Conservation (phyloP, 2,888 invertebrate genomes). For the Tribolium freemani region DNA sequence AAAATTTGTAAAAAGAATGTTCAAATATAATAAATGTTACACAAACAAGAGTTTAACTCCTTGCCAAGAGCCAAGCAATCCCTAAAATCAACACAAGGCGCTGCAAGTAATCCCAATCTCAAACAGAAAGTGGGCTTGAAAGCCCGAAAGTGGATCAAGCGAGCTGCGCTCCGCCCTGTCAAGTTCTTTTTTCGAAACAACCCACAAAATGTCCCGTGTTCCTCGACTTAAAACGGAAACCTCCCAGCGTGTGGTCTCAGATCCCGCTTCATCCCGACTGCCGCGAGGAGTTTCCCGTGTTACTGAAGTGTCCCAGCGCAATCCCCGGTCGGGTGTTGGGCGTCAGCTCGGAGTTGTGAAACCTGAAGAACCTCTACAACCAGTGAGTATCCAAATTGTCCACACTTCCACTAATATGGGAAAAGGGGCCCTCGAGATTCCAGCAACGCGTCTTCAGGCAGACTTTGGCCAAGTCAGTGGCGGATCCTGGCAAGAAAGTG, state of each 20-base stretch:
- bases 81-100: not conserved
- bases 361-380: not conserved
- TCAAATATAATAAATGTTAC: slow-evolving; percentile 52
- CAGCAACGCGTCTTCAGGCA: slow-evolving; percentile 22
- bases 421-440: slow-evolving; percentile 20
- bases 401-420: not conserved
- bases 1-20: slow-evolving; percentile 47
- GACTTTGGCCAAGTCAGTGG: not conserved
- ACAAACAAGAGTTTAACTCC: slow-evolving; percentile 11
- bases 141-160: not conserved
- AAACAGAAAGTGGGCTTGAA: not conserved
- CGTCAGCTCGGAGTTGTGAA: not conserved
- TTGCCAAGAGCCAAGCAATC: not conserved
- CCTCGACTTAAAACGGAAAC: slow-evolving; percentile 2
- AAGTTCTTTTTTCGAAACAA: not conserved
- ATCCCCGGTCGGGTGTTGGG: not conserved
- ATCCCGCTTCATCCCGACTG: not conserved
- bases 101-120: not conserved
- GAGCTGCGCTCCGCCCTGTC: not conserved
- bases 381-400: not conserved
- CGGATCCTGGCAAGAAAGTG: not conserved
- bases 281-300: not conserved
- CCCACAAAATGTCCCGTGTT: slow-evolving; percentile 25
- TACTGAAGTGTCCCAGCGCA: not conserved
- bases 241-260: not conserved